Evolutionary conservation across 2,797 vertebrate genomes (phyloP).

Genomic region (Molossus alvarezi): DNA sequence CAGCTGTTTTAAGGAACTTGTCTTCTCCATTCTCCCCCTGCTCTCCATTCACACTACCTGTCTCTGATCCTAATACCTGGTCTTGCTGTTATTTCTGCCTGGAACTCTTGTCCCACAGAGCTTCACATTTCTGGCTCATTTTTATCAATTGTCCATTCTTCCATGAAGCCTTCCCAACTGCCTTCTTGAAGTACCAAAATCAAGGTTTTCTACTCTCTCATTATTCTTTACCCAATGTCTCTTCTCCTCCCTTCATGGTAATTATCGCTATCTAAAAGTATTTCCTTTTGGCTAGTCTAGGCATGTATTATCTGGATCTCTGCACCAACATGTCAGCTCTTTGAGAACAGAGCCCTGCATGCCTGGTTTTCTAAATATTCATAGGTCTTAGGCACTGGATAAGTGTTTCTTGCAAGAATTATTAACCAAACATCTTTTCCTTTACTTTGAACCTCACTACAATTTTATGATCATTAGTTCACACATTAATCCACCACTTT

Average conservation of each 20-base stretch:
- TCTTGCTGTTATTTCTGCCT: background rate
- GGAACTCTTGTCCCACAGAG: background rate
- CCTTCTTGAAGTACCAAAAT: background rate
- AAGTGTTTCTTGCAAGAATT: conserved; percentile 22
- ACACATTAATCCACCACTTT: background rate
- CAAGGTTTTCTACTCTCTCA: background rate
- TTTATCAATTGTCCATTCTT: background rate
- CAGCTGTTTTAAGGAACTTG: background rate
- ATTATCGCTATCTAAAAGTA: conserved; percentile 4
- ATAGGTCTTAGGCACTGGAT: background rate
- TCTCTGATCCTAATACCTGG: background rate
- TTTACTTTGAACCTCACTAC: conserved; percentile 14
- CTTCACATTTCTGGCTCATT: background rate
- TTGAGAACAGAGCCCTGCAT: background rate
- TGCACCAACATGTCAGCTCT: background rate
- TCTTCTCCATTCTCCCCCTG: background rate
- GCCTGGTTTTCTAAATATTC: background rate
- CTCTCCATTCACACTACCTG: background rate
- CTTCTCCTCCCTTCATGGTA: background rate
- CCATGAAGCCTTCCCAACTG: background rate
- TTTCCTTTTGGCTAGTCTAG: background rate
- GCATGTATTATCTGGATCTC: background rate
- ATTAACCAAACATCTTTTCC: background rate
- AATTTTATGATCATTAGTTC: background rate
- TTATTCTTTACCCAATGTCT: background rate